Conservation (phyloP, 2,797 vertebrate genomes). For the Cyclopterus lumpus region DNA sequence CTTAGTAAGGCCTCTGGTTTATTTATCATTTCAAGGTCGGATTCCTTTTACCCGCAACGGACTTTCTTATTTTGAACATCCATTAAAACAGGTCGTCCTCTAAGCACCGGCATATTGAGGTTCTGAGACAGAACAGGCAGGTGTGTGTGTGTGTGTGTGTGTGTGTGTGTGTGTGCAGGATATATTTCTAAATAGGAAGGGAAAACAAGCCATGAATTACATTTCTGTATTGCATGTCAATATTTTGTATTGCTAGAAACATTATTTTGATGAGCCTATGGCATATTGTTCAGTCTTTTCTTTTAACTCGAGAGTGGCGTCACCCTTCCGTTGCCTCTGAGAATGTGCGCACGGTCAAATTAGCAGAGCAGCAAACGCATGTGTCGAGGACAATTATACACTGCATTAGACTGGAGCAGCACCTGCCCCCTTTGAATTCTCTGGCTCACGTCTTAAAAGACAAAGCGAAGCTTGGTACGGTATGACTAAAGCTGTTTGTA, state of each 20-base stretch:
- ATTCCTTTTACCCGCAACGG: neutral
- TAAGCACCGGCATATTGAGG: constrained; percentile 13
- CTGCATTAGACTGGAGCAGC: constrained; percentile 1
- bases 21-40: constrained; percentile 28
- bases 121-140: neutral
- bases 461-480: constrained; percentile 20
- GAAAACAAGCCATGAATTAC: neutral
- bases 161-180: neutral
- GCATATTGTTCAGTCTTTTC: neutral
- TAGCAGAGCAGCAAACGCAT: constrained; percentile 12
- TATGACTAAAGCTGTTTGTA: constrained; percentile 25
- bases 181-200: neutral
- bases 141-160: neutral
- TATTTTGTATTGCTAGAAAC: neutral
- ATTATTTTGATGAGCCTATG: neutral
- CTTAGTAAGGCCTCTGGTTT: constrained; percentile 8
- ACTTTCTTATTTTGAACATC: constrained; percentile 2
- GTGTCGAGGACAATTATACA: neutral
- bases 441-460: constrained; percentile 12
- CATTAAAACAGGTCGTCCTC: constrained; percentile 8
- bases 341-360: neutral
- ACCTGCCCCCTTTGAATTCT: constrained; percentile 22
- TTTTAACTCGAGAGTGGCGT: neutral
- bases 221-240: neutral
- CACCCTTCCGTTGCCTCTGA: neutral